phyloP scores from a whole-genome alignment of 2,888 invertebrate genomes.

The Baronia brevicornis region DNA sequence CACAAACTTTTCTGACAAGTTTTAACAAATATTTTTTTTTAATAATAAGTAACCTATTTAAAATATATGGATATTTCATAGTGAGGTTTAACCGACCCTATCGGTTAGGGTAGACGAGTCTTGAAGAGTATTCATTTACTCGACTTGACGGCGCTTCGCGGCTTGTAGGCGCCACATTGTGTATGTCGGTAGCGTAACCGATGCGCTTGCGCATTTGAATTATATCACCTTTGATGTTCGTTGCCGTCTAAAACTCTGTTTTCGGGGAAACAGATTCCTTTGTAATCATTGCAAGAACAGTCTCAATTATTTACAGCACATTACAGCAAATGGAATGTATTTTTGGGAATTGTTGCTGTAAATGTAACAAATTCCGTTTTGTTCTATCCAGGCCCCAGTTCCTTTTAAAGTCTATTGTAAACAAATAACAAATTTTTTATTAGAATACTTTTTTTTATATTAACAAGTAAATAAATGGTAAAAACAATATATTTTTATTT shows the following conservation, averaged over 20 bases:
- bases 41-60: not conserved
- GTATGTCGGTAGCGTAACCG: slow-evolving; percentile 36
- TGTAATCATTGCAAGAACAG: slow-evolving; percentile 15
- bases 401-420: no score
- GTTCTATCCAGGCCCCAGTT: no score
- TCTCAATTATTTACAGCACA: no score
- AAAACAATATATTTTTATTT: no score
- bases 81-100: slow-evolving; percentile 33
- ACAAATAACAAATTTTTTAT: not conserved
- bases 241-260: slow-evolving; percentile 26
- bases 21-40: no score
- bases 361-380: no score
- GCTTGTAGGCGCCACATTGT: slow-evolving; percentile 49
- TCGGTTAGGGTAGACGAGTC: slow-evolving; percentile 44
- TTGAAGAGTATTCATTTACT: slow-evolving; percentile 25
- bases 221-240: slow-evolving; percentile 54
- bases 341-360: no score
- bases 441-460: no score
- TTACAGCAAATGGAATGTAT: no score
- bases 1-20: no score
- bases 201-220: slow-evolving; percentile 41
- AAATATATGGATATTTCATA: slow-evolving; percentile 16
- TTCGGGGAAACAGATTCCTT: slow-evolving; percentile 33
- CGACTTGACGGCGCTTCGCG: slow-evolving; percentile 18
- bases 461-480: no score